These are phyloP conservation scores for Thumatha senex DNA, from an alignment of 2,888 invertebrate species.

Conservation along the genomic window DNA sequence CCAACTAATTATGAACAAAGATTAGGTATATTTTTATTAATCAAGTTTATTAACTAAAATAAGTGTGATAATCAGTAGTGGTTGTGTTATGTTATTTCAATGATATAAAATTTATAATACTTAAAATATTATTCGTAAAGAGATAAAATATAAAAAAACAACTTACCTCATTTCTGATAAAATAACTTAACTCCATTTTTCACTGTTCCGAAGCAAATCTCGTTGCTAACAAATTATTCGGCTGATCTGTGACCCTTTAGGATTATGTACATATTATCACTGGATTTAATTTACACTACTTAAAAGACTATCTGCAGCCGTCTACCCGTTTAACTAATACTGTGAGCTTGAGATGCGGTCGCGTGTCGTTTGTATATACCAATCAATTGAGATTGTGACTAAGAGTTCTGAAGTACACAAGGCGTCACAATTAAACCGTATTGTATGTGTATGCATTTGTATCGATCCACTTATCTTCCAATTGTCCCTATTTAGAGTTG, in stretches of 20 bases:
- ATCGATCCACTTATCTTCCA: slow-evolving; percentile 17
- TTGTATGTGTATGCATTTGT: slow-evolving; percentile 22
- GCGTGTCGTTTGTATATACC: slow-evolving; percentile 24
- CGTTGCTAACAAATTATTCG: slow-evolving; percentile 13
- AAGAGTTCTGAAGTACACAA: slow-evolving; percentile 34
- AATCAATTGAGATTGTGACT: slow-evolving; percentile 45
- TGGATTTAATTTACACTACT: slow-evolving; percentile 5
- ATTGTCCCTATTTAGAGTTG: slow-evolving; percentile 18
- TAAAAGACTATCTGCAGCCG: slow-evolving; percentile 19
- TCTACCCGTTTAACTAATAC: slow-evolving; percentile 16
- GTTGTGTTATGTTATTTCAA: background rate
- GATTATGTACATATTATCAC: slow-evolving; percentile 19
- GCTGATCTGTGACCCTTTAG: slow-evolving; percentile 7
- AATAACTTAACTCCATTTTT: slow-evolving; percentile 15
- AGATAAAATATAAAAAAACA: background rate
- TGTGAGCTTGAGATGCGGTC: slow-evolving; percentile 47
- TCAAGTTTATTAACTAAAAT: too few relatives aligned
- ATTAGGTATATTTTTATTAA: too few relatives aligned
- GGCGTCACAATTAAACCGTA: slow-evolving; percentile 40
- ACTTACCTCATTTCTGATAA: slow-evolving; percentile 23
- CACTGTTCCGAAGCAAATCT: slow-evolving; percentile 19
- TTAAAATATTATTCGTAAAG: background rate
- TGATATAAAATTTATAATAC: background rate
- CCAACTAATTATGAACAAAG: too few relatives aligned
- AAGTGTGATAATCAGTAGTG: too few relatives aligned